These are phyloP conservation scores for Thyatira batis DNA, from an alignment of 2,888 invertebrate genomes.

Conservation along the genomic window DNA sequence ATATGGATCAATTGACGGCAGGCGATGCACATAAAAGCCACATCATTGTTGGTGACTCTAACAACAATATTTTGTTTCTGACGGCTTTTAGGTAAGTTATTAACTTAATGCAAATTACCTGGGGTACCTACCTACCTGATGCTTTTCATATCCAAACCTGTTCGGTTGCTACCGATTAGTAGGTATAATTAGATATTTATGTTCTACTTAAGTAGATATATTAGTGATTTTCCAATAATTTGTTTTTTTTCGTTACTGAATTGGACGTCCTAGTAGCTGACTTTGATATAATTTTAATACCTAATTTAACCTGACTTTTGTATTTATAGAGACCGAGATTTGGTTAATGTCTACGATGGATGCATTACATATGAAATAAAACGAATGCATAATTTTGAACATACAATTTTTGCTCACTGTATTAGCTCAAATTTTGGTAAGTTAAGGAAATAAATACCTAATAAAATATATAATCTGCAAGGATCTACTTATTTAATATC, in stretches of 20 bases:
- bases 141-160: not conserved
- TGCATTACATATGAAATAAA: conserved; percentile 65
- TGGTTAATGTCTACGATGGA: conserved; percentile 69
- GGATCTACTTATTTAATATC: not conserved
- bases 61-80: conserved; percentile 83
- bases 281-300: no score
- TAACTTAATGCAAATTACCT: not conserved
- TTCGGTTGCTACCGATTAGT: no score
- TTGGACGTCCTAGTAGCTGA: no score
- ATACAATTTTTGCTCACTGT: conserved; percentile 78
- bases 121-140: not conserved
- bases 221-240: no score
- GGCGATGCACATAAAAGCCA: conserved; percentile 78
- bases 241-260: conserved; percentile 8
- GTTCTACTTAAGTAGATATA: no score
- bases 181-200: no score
- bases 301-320: not conserved
- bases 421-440: conserved; percentile 83
- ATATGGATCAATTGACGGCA: conserved; percentile 69
- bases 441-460: conserved; percentile 10
- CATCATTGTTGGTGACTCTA: conserved; percentile 85
- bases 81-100: conserved; percentile 78
- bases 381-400: conserved; percentile 59
- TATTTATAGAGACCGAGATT: conserved; percentile 64
- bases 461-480: not conserved